Percentiles rank a stretch among this genome's conserved stretches.
These are phyloP conservation scores for Patiria miniata DNA, from an alignment of 35 echinoderm and acorn worm species.

Conservation along the genomic window DNA sequence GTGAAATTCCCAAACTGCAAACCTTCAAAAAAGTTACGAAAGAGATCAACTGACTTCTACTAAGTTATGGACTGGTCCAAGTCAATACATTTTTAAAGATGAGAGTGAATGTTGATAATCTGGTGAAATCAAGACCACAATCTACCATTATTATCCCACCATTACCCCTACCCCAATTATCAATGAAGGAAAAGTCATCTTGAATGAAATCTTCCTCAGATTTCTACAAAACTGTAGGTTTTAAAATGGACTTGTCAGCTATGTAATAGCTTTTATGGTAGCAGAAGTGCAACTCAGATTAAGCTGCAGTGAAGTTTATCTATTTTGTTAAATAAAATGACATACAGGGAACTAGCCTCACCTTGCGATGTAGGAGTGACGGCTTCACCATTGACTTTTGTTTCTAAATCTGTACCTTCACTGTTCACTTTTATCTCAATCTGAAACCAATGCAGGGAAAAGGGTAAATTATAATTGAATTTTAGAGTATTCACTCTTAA, in stretches of 20 bases:
- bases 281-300: background rate
- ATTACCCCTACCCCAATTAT: background rate
- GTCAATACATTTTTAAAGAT: background rate
- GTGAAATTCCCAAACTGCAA: constrained; percentile 9
- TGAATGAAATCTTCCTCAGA: background rate
- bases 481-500: background rate
- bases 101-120: background rate
- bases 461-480: background rate
- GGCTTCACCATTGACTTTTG: background rate
- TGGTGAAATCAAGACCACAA: background rate
- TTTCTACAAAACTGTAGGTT: background rate
- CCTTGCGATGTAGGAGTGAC: background rate
- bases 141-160: background rate
- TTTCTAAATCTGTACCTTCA: background rate
- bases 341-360: background rate
- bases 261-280: background rate
- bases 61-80: background rate
- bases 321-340: background rate
- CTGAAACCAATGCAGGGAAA: background rate
- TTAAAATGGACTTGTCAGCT: background rate
- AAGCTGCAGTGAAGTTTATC: background rate
- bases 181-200: background rate
- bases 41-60: background rate
- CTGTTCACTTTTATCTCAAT: background rate
- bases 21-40: background rate